Evolutionary conservation across 2,113 vertebrate species (phyloP).

Genomic region (Silurus glanis): DNA sequence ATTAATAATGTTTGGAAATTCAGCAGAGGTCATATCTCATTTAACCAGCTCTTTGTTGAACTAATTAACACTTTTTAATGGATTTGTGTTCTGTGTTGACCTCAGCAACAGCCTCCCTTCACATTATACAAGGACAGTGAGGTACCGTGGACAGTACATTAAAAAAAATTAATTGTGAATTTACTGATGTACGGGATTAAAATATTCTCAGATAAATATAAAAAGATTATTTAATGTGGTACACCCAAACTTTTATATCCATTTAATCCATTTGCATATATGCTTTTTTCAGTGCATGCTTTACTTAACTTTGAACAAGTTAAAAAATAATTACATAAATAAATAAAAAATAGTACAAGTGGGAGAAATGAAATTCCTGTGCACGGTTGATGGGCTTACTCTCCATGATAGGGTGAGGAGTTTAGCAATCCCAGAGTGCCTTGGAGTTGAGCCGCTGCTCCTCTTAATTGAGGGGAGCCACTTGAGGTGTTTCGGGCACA

Average conservation of each 20-base stretch:
- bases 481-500: not conserved
- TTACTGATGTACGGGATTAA: not conserved
- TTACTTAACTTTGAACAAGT: not conserved
- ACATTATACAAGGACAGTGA: not conserved
- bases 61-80: slow-evolving; percentile 26
- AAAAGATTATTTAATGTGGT: not conserved
- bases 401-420: not conserved
- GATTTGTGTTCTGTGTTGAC: slow-evolving; percentile 17
- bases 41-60: slow-evolving; percentile 35
- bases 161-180: not conserved
- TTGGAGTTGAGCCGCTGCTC: not conserved
- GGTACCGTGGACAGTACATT: not conserved
- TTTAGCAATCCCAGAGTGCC: not conserved
- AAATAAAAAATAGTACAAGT: not conserved
- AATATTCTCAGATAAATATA: not conserved
- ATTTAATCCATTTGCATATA: too few species aligned
- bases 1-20: slow-evolving; percentile 22
- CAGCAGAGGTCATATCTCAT: slow-evolving; percentile 37
- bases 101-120: slow-evolving; percentile 3
- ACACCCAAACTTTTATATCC: too few species aligned
- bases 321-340: not conserved
- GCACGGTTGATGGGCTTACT: not conserved
- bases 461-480: not conserved
- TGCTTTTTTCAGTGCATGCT: not conserved
- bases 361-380: not conserved